Base-by-base conservation (phyloP, 1,140 invertebrate species). In the Hydropsyche tenuis region DNA sequence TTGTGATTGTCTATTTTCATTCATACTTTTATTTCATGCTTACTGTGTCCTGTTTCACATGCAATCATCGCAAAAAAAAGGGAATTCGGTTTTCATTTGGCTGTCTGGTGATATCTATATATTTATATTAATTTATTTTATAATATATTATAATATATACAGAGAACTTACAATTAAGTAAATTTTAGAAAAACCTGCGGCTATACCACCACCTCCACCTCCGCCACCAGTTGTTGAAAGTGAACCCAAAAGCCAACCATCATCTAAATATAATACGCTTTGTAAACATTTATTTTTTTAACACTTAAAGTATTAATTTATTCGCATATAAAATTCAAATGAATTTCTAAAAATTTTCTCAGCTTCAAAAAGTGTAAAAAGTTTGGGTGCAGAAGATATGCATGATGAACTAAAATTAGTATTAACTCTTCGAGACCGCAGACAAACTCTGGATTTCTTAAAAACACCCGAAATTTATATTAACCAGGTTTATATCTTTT, bases 381-480 rank as follows among this genome's bases (percentile, higher is more conserved):
- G 82, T 76, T 74, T 80, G 7, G 75, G 69, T 0, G 43, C 83
- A 76, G 83, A 85, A 1, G 79, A 87, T 45, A 86, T 93, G 78
- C 89, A 92, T 53, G 88, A 92, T 70, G 93, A 94, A 80, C 81
- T 94, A 75, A 89, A 88, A 78, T 81, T 86, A 20, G 87, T 92
- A 14, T 81, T 94, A 48, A 86, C 84, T 1, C 82, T 88, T 45
- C 87, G 89, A 65, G 85, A 89, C 18, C 87, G 91, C 73, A 87
- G 87, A 14, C 81, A 83, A 62, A 84, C 80, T 45, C 82, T 91
- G 0, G 89, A 90, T 73, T 89, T 92, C 69, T 84, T 88, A 16
- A 89, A 89, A 80, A 92, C 91, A 0, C 89, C 91, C 0, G 88
- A 92, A 74, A 89, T 92, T 51, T 92, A 86, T 78, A 92, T 95